Base-by-base conservation (phyloP, 1,140 invertebrate genomes). In the Anadara kagoshimensis region DNA sequence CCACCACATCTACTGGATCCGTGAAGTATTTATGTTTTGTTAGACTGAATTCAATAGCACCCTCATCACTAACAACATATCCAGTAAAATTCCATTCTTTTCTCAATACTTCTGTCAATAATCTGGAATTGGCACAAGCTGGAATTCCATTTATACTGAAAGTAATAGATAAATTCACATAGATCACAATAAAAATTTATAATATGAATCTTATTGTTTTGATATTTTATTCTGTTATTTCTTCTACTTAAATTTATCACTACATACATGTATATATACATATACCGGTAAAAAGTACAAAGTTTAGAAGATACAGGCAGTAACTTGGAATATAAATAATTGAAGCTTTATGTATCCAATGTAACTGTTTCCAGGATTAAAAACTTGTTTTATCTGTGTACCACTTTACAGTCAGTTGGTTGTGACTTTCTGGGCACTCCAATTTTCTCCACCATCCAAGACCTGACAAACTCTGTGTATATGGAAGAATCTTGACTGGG, bases 61-160 rank as follows among this genome's bases (percentile, higher is more conserved):
- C 83, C 24, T 83, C 79, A 75, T 88, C 87, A 74, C 85, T 86
- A 47, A 88, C 76, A 7, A 88, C 84, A 72, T 86, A 88, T 29
- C 87, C 87, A 49, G 63, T 78, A 72, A 88, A 88, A 24, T 76
- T 77, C 86, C 85, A 87, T 41, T 81, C 81, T 29, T 79, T 72
- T 24, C 86, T 70, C 16, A 86, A 67, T 59, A 86, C 81, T 44
- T 86, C 81, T 5, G 85, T 85, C 49, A 88, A 70, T 16, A 87
- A 74, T 54, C 75, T 65, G 54, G 82, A 81, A 70, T 87, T 84
- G 36, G 83, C 85, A 73, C 87, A 87, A n/a, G 86, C 78, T 54
- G 87, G 87, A 18, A 87, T 65, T 20, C 87, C 87, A 62, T 87
- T 87, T 20, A 88, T 77, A 44, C 86, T 86, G 36, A 44, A 64